Evolutionary conservation across 1,140 invertebrate species (phyloP).

Genomic region (Lordiphosa clarofinis): DNA sequence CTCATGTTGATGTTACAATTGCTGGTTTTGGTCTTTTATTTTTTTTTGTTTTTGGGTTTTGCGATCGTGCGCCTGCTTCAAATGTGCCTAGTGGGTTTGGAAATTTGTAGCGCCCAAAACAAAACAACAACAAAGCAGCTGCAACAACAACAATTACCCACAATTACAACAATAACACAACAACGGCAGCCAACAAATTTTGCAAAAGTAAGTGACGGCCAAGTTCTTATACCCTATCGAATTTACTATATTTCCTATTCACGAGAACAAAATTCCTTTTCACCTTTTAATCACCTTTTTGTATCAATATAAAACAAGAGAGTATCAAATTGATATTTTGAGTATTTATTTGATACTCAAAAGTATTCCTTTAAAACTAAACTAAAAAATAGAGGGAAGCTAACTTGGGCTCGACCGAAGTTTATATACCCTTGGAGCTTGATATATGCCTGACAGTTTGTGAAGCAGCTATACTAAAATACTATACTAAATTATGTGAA

Average conservation of each 20-base stretch:
- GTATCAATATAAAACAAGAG: no score
- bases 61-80: slow-evolving; percentile 63
- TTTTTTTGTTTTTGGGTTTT: slow-evolving; percentile 20
- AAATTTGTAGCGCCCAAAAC: slow-evolving; percentile 69
- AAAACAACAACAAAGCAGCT: slow-evolving; percentile 33
- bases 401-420: no score
- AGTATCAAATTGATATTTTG: no score
- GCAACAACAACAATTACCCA: slow-evolving; percentile 71
- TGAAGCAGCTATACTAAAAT: no score
- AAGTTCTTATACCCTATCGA: neutral
- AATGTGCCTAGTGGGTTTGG: slow-evolving; percentile 71
- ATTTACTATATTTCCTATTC: neutral
- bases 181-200: slow-evolving; percentile 41
- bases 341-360: no score
- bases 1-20: slow-evolving; percentile 77
- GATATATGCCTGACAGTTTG: no score
- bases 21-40: slow-evolving; percentile 24
- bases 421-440: no score
- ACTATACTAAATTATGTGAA: no score
- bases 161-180: slow-evolving; percentile 67
- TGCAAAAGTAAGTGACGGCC: neutral
- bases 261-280: no score
- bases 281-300: no score
- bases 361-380: no score
- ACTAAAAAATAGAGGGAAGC: no score